Evolutionary conservation across 2,113 vertebrate genomes (phyloP).

Genomic region (Pangasianodon gigas): DNA sequence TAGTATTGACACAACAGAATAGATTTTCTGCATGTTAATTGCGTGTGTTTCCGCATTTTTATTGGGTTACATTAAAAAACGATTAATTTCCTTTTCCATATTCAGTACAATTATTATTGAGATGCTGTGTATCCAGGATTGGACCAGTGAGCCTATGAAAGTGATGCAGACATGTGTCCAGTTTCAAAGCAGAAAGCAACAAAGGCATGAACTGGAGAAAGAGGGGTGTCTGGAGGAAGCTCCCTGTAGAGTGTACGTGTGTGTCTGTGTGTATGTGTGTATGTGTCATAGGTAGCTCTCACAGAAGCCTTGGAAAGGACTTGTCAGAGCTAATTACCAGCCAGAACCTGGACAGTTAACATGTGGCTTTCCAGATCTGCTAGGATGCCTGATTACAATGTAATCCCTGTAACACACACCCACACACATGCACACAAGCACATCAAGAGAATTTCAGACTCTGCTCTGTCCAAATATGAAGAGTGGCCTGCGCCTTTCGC

Average conservation of each 20-base stretch:
- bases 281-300: conserved; percentile 13
- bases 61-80: neutral
- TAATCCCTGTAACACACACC: conserved; percentile 18
- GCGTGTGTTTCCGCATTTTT: neutral
- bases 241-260: conserved; percentile 18
- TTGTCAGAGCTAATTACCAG: conserved; percentile 50
- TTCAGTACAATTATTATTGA: neutral
- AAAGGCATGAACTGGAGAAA: conserved; percentile 22
- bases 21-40: neutral
- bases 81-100: neutral
- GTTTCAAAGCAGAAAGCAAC: conserved; percentile 26
- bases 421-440: conserved; percentile 29
- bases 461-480: conserved; percentile 9
- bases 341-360: conserved; percentile 31
- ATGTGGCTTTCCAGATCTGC: conserved; percentile 35
- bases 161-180: neutral
- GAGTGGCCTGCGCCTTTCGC: neutral
- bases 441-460: conserved; percentile 20
- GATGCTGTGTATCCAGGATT: neutral
- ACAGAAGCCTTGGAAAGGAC: conserved; percentile 33
- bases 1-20: neutral
- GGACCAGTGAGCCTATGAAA: neutral
- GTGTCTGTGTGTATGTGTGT: conserved; percentile 25
- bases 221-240: neutral
- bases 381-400: conserved; percentile 43